Percentiles rank a stretch among this genome's conserved stretches.
Evolutionary conservation across 2,888 invertebrate species (phyloP).

Genomic region (Chloromyia formosa): DNA sequence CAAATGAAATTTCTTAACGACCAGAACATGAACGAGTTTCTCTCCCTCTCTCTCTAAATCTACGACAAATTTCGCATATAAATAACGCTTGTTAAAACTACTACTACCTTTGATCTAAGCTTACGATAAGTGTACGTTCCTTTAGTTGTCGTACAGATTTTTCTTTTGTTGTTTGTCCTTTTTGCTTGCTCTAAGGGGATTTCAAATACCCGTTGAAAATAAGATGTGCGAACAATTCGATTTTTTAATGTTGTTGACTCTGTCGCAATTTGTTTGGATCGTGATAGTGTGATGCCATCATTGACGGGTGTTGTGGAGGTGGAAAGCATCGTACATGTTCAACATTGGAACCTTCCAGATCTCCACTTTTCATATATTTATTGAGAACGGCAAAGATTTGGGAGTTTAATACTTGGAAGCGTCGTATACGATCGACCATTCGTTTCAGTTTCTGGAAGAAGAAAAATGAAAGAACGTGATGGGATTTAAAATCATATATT

Average conservation of each 20-base stretch:
- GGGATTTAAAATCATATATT: background rate
- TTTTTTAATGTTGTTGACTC: conserved; percentile 54
- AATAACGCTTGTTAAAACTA: background rate
- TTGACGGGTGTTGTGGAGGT: conserved; percentile 85
- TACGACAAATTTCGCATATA: background rate
- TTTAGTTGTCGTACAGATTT: background rate
- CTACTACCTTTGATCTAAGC: background rate
- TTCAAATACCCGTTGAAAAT: too few species aligned
- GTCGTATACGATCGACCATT: conserved; percentile 96
- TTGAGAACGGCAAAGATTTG: conserved; percentile 96
- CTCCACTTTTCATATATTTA: conserved; percentile 89
- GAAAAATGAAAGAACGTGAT: conserved; percentile 10
- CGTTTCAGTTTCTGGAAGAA: conserved; percentile 82
- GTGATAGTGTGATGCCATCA: conserved; percentile 68
- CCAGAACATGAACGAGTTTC: background rate
- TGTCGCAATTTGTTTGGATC: conserved; percentile 70
- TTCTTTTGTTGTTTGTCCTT: background rate
- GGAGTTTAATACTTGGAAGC: conserved; percentile 97
- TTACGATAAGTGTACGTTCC: background rate
- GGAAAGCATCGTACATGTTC: conserved; percentile 98
- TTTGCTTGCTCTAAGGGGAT: too few species aligned
- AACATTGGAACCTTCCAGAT: conserved; percentile 84
- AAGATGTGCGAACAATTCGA: background rate
- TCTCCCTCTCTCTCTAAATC: too few species aligned
- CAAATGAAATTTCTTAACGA: background rate